Percentiles rank a stretch among this genome's conserved stretches.
phyloP scores from a whole-genome alignment of 2,888 invertebrate genomes.

The Choristoneura rosaceana region DNA sequence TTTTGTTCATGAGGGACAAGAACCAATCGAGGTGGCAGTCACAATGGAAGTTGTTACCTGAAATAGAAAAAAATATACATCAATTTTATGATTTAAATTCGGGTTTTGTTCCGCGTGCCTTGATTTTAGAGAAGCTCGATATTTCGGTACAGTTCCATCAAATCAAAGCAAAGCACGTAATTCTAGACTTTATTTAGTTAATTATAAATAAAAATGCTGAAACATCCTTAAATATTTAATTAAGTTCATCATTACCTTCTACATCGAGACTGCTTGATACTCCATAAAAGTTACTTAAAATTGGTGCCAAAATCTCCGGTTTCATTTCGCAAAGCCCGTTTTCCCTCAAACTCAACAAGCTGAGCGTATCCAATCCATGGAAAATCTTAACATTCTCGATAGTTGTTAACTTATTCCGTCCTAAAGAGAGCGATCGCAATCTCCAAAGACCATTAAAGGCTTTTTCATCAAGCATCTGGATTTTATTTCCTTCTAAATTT shows the following conservation, averaged over 20 bases:
- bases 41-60: slow-evolving; percentile 77
- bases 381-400: slow-evolving; percentile 69
- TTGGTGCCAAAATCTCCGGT: slow-evolving; percentile 65
- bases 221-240: background rate
- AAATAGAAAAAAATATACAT: no score
- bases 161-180: no score
- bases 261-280: slow-evolving; percentile 65
- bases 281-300: slow-evolving; percentile 67
- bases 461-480: slow-evolving; percentile 77
- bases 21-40: slow-evolving; percentile 77
- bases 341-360: slow-evolving; percentile 66
- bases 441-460: slow-evolving; percentile 71
- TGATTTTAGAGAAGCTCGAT: no score
- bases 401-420: slow-evolving; percentile 65
- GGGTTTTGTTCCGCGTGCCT: no score
- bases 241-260: slow-evolving; percentile 63
- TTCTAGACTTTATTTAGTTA: background rate
- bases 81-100: no score
- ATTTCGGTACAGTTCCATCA: no score
- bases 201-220: background rate
- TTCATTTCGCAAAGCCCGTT: slow-evolving; percentile 69
- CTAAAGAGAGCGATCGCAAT: slow-evolving; percentile 65
- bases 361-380: slow-evolving; percentile 61
- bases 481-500: slow-evolving; percentile 74
- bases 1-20: slow-evolving; percentile 67